Conservation (phyloP, 1,140 invertebrate genomes). For the Cotesia vestalis region DNA sequence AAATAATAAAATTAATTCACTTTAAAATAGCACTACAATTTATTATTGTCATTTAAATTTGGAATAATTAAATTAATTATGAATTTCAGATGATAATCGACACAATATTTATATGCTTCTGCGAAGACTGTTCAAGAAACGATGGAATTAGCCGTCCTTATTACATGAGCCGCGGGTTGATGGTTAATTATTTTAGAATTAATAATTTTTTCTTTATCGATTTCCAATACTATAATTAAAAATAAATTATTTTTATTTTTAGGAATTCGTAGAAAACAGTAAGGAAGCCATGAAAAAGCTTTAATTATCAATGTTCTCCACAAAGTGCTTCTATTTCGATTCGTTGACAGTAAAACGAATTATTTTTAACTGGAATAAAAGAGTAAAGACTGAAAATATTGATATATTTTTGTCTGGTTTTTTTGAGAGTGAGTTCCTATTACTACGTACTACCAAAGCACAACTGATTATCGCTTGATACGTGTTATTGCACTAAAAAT, state of each 20-base stretch:
- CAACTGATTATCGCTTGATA: no score
- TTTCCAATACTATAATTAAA: conserved; percentile 2
- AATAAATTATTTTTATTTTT: conserved; percentile 33
- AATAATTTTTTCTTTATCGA: conserved; percentile 20
- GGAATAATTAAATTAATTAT: conserved; percentile 26
- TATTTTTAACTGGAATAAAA: neutral
- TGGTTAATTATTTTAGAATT: conserved; percentile 61
- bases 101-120: conserved; percentile 85
- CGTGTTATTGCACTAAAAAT: no score
- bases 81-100: conserved; percentile 78
- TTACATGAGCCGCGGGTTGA: conserved; percentile 78
- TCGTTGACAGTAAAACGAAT: neutral
- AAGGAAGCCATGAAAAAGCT: conserved; percentile 66
- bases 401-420: no score
- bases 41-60: neutral
- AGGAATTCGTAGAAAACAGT: conserved; percentile 75
- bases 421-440: no score
- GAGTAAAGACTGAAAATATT: conserved; percentile 7
- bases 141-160: conserved; percentile 78
- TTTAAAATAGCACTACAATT: no score
- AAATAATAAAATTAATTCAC: no score
- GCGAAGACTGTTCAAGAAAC: conserved; percentile 80
- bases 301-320: conserved; percentile 2
- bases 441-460: no score
- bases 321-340: no score